Evolutionary conservation across 2,113 vertebrate genomes (phyloP).

Genomic region (Neogale vison): DNA sequence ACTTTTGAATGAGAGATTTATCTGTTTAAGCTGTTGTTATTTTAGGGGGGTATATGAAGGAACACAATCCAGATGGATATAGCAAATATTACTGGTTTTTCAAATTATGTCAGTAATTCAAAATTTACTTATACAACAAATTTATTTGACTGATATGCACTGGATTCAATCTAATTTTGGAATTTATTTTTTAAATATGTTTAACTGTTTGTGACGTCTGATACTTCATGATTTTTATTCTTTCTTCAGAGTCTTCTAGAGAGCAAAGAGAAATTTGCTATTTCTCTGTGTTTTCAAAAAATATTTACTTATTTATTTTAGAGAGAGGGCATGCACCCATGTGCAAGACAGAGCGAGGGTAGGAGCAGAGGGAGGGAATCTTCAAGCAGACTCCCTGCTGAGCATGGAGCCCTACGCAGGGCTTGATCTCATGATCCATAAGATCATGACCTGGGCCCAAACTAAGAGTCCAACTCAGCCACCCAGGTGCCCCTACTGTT

Average conservation of each 20-base stretch:
- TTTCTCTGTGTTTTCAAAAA: background rate
- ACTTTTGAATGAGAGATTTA: background rate
- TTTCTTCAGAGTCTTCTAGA: background rate
- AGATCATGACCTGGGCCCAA: background rate
- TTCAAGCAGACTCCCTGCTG: background rate
- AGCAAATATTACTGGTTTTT: background rate
- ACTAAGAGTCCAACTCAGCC: background rate
- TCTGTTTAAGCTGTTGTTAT: background rate
- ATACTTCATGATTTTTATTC: background rate
- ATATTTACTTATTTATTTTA: background rate
- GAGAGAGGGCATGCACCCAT: background rate
- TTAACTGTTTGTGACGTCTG: background rate
- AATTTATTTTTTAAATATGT: background rate
- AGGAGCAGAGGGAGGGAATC: background rate
- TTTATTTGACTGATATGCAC: background rate
- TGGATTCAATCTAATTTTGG: background rate
- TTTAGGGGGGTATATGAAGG: background rate
- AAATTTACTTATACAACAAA: background rate
- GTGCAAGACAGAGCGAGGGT: background rate
- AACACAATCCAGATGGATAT: background rate
- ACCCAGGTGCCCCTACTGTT: background rate
- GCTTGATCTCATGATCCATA: background rate
- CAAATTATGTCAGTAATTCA: background rate
- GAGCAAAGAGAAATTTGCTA: background rate
- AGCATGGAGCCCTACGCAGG: background rate